phyloP scores from a whole-genome alignment of 2,113 vertebrate species.

The Glareola pratincola region DNA sequence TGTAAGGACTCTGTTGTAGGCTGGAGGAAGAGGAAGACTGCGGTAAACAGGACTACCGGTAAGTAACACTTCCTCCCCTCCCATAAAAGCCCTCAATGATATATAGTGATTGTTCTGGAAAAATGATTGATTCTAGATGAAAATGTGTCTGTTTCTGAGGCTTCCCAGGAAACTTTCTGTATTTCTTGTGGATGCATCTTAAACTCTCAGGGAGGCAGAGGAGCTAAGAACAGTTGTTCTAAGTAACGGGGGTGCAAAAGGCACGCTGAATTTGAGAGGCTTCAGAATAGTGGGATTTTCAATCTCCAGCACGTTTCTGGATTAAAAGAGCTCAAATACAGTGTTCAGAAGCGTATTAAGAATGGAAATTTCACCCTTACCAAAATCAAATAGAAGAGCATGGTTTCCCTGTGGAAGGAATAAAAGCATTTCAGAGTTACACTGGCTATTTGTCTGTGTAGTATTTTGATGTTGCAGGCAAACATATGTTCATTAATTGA shows the following conservation, averaged over 20 bases:
- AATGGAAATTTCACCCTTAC: not conserved
- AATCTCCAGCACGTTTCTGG: not conserved
- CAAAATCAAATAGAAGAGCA: not conserved
- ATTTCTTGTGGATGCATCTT: not conserved
- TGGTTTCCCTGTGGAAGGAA: not conserved
- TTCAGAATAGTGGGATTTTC: not conserved
- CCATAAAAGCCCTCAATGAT: not conserved
- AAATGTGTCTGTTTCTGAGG: not conserved
- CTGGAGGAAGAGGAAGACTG: constrained; percentile 65
- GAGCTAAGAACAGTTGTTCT: not conserved
- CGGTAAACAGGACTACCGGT: constrained; percentile 44
- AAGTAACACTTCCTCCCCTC: constrained; percentile 23
- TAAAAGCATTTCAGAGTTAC: not conserved
- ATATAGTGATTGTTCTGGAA: not conserved
- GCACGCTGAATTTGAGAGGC: not conserved
- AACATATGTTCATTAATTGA: not conserved
- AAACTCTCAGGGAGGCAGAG: not conserved
- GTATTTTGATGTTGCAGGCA: not conserved
- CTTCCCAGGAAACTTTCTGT: not conserved
- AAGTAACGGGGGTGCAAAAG: not conserved
- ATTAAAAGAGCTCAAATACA: not conserved
- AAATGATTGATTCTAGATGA: not conserved
- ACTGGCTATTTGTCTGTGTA: not conserved
- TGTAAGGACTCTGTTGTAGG: constrained; percentile 69
- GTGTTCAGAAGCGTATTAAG: fast-evolving